Evolutionary conservation across 2,113 vertebrate genomes (phyloP), one percentile per base, ranked within the genome.

Genomic region (Suricata suricatta): DNA sequence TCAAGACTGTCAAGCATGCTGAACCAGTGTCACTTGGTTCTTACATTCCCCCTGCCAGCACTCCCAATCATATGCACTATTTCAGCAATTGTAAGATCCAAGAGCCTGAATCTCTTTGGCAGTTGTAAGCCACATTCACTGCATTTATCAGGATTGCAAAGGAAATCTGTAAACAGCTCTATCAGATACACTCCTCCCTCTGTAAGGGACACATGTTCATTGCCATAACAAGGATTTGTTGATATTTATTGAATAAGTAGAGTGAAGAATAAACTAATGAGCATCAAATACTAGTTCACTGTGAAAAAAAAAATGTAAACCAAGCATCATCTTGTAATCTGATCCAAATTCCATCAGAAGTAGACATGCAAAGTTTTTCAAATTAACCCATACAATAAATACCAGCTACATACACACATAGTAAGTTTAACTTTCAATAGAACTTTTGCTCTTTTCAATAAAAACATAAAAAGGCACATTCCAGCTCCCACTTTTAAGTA

Each of bases 391-490:
- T 23, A 66, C 31, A 85, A 68, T 95, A 81, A 93, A 50, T 88
- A 82, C 10, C 23, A 95, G 52, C 14, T 89, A 16, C 71, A 91
- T 74, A 84, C 23, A 91, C 35, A 72, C 60, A 88, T 10, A 64
- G 19, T 54, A 81, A 81, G 66, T 93, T 92, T 68, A 88, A 74
- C 19, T 96, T 60, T 88, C 90, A 66, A 81, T 52, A 82, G 52
- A 44, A 97, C 13, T 90, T 94, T 84, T 82, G 9, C 8, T 88
- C n/a, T 94, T 90, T 93, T 90, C 87, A 84, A 92, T 90, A 92
- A 92, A 97, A 87, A 96, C 27, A 79, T 81, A 69, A 89, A 96
- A 97, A 92, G 63, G 5, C 84, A 90, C 1, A 77, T n/a, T 74
- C 60, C 63, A 96, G 47, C 8, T 63, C 57, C 21, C 6, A 57